These are phyloP conservation scores for Perca fluviatilis DNA, from an alignment of 2,113 vertebrate genomes.

Conservation along the genomic window DNA sequence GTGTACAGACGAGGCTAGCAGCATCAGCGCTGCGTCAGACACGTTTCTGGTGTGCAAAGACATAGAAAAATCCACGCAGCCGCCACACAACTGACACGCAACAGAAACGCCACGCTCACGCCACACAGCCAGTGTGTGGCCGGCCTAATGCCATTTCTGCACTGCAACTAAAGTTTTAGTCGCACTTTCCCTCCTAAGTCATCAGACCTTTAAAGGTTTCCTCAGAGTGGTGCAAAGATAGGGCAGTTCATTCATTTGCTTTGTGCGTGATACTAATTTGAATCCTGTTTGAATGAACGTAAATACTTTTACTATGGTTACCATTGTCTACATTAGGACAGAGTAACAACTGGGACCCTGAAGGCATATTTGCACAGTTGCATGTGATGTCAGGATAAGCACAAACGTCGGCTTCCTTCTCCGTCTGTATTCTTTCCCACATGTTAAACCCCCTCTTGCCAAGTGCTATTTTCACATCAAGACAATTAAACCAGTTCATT, in stretches of 20 bases:
- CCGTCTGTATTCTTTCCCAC: slow-evolving; percentile 6
- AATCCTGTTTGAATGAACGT: slow-evolving; percentile 64
- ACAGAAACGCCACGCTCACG: too few species aligned
- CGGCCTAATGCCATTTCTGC: background rate
- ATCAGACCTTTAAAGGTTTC: slow-evolving; percentile 31
- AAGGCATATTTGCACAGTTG: slow-evolving; percentile 46
- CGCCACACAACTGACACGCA: too few species aligned
- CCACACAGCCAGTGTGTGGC: too few species aligned
- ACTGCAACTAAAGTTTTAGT: slow-evolving; percentile 8
- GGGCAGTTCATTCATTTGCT: slow-evolving; percentile 41
- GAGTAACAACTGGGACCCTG: slow-evolving; percentile 42
- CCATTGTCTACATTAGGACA: slow-evolving; percentile 48
- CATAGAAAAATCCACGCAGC: too few species aligned
- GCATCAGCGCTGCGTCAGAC: too few species aligned
- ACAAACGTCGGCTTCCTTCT: slow-evolving; percentile 2
- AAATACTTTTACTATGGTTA: slow-evolving; percentile 70
- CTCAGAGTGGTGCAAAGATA: slow-evolving; percentile 8
- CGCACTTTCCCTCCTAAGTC: slow-evolving; percentile 19
- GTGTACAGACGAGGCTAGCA: too few species aligned
- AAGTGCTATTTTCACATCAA: slow-evolving; percentile 1
- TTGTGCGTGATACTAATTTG: slow-evolving; percentile 57
- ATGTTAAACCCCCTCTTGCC: background rate
- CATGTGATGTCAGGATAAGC: slow-evolving; percentile 25
- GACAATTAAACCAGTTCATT: slow-evolving; percentile 29
- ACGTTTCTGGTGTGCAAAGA: too few species aligned